Base-by-base conservation (phyloP, 2,113 vertebrate genomes). In the Sander lucioperca region DNA sequence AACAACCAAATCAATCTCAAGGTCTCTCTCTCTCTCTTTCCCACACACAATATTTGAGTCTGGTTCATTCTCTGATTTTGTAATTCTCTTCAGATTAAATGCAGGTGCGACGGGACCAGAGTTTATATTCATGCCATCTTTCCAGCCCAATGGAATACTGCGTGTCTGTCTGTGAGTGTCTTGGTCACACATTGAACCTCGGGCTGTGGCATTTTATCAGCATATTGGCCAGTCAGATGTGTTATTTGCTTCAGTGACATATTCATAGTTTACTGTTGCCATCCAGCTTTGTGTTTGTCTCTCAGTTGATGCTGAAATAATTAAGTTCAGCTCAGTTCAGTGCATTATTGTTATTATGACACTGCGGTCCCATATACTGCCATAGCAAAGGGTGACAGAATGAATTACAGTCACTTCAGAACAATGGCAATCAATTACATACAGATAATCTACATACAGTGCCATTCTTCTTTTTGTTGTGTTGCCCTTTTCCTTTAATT, bases 281-380 rank as follows among this genome's bases (percentile, higher is more conserved):
- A 56, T 74, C 48, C 70, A 74, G 62, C 75, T 83, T 84, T 86
- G 68, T 80, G 68, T 86, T 90, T 77, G 56, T 86, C 79, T 83
- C n/a, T 78, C 77, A 78, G 47, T 25, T 74, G 74, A 82, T 15
- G 80, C 70, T 79, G 70, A 86, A 81, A 79, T 83, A 85, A 90
- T 79, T 61, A 73, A 78, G 78, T 83, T 86, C 83, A 88, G 78
- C 68, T 75, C 74, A 90, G 77, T 87, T 88, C 77, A 84, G 21
- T 79, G 63, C 80, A 23, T 90, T 66, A 73, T 87, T 87, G 51
- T 77, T 68, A 71, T 79, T 47, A 58, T 80, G 69, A 83, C 82
- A 81, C 69, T 62, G 47, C 21, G 2, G 54, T 51, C 62, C 76
- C 77, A 51, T 30, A 78, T 33, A 53, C 68, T 71, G 75, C 68